These are phyloP conservation scores for Amyelois transitella DNA, from an alignment of 1,140 invertebrate genomes.

Conservation along the genomic window DNA sequence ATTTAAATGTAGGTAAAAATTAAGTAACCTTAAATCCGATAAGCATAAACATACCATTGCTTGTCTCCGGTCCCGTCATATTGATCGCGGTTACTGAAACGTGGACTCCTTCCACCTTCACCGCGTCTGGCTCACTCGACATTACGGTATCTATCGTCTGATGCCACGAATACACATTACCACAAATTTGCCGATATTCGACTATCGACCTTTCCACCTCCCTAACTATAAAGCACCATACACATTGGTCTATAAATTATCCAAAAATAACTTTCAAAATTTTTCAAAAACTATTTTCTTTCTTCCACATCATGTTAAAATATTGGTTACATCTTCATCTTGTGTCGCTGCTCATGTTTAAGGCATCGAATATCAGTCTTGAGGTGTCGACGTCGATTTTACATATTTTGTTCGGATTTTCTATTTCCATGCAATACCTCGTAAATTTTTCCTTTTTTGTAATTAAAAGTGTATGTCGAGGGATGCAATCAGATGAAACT, in stretches of 20 bases:
- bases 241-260: conserved; percentile 30
- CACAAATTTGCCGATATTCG: conserved; percentile 12
- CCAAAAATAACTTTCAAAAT: conserved; percentile 49
- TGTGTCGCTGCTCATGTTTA: conserved; percentile 45
- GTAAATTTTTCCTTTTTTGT: not conserved
- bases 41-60: conserved; percentile 58
- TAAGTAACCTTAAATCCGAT: no score
- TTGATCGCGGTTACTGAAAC: conserved; percentile 72
- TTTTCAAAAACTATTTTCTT: conserved; percentile 35
- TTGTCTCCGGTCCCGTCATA: conserved; percentile 66
- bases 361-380: conserved; percentile 63
- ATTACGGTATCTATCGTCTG: conserved; percentile 40
- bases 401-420: conserved; percentile 28
- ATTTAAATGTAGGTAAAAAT: no score
- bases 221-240: conserved; percentile 58
- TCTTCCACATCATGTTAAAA: conserved; percentile 22
- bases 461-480: conserved; percentile 16
- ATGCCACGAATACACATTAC: conserved; percentile 28
- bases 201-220: conserved; percentile 31
- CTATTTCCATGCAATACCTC: not conserved
- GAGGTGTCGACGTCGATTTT: conserved; percentile 23
- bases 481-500: conserved; percentile 30
- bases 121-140: conserved; percentile 53
- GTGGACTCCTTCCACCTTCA: conserved; percentile 67
- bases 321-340: conserved; percentile 45